Conservation (phyloP, 2,797 vertebrate genomes). For the Sciurus vulgaris region DNA sequence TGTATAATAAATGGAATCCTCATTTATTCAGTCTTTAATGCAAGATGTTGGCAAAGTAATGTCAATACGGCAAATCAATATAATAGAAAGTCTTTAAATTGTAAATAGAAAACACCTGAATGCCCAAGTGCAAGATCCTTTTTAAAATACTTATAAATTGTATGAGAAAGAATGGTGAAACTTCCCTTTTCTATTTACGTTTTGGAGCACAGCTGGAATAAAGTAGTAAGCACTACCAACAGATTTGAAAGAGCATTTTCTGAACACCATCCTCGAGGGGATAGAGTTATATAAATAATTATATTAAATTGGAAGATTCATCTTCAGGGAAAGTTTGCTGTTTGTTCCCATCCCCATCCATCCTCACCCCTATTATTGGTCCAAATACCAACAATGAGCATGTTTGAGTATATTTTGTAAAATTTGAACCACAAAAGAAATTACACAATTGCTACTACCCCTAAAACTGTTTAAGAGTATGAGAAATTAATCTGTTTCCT, state of each 20-base stretch:
- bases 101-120: neutral
- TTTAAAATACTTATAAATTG: slow-evolving; percentile 35
- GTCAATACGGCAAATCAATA: neutral
- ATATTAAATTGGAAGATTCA: neutral
- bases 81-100: slow-evolving; percentile 3
- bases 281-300: too few relatives aligned
- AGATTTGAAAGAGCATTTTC: neutral
- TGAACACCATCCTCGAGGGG: slow-evolving; percentile 60
- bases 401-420: neutral
- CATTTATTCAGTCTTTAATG: neutral
- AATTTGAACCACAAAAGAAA: neutral
- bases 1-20: neutral
- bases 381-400: slow-evolving; percentile 3
- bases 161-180: neutral
- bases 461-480: neutral
- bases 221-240: neutral
- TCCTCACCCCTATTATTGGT: neutral
- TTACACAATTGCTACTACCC: neutral
- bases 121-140: neutral
- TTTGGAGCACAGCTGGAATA: slow-evolving; percentile 59
- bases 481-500: neutral
- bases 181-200: slow-evolving; percentile 12
- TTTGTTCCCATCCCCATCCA: neutral
- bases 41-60: neutral
- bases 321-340: neutral